Conservation (phyloP, 2,797 vertebrate species). For the Lycodopsis pacificus region DNA sequence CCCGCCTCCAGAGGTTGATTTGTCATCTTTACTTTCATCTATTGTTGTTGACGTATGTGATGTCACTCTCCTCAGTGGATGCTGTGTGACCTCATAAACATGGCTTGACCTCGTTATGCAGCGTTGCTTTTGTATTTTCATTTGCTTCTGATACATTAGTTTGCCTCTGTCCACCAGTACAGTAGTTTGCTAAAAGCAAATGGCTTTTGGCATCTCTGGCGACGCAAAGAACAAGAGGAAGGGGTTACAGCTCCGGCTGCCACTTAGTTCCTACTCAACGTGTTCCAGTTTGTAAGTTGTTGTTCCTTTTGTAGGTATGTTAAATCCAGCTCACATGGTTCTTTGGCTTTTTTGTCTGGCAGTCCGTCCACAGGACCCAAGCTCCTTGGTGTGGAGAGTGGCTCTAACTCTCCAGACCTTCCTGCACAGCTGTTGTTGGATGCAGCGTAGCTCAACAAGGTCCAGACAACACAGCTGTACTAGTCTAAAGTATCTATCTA, state of each 20-base stretch:
- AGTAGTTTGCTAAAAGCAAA: constrained; percentile 38
- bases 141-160: constrained; percentile 52
- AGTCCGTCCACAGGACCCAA: constrained; percentile 53
- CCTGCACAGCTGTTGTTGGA: constrained; percentile 38
- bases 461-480: background rate
- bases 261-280: constrained; percentile 14
- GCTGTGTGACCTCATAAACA: constrained; percentile 59
- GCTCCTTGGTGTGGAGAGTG: constrained; percentile 35
- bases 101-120: constrained; percentile 79
- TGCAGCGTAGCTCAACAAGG: background rate
- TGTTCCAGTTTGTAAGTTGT: constrained; percentile 42
- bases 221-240: constrained; percentile 19
- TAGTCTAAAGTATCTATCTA: background rate
- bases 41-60: constrained; percentile 5
- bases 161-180: constrained; percentile 17
- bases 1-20: too few species aligned
- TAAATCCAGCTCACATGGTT: constrained; percentile 76
- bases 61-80: constrained; percentile 66
- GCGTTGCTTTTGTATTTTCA: constrained; percentile 30
- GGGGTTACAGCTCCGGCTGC: background rate
- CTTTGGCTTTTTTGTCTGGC: constrained; percentile 41
- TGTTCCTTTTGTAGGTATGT: constrained; percentile 60
- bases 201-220: constrained; percentile 50
- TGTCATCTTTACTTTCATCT: constrained; percentile 44
- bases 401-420: constrained; percentile 49